Evolutionary conservation across 2,888 invertebrate species (phyloP), one percentile per base, ranked within the genome.

Genomic region (Tenthredo mesomela): DNA sequence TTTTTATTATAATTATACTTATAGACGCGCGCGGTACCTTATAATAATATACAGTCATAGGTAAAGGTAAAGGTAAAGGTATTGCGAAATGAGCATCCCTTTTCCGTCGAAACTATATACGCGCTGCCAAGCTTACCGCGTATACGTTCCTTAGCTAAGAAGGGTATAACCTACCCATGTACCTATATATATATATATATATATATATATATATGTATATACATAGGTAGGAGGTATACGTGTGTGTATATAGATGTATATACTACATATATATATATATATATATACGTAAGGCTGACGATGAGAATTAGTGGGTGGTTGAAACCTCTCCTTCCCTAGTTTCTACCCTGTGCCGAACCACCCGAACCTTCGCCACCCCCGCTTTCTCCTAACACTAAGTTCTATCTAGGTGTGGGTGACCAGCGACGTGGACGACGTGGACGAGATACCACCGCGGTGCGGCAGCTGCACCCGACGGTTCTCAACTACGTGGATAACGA

Each of bases 351-450:
- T 61, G 6, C 80, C 58, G 33, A 61, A 58, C 80, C 84, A 78
- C 86, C 65, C 85, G 87, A 86, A 88, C 89, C 88, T 87, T 85
- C 86, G 61, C 85, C 85, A 75, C 84, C 86, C 85, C 85, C 86
- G 87, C 88, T 88, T 90, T 88, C 90, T 89, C 90, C 90, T 90
- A 90, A 88, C 88, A 90, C 90, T 89, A 89, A 87, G 86, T 86
- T 87, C 85, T 85, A 87, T 87, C 86, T 86, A 86, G 90, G 91
- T 93, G 93, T 94, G 94, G 93, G 94, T 94, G 94, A 94, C 94
- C 94, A 94, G 94, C 82, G 82, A 67, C 82, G 82, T 67, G 67
- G 82, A 82, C 82, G 82, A 47, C 82, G 82, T 47, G 67, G 82
- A 65, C 82, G 82, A 82, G 82, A 82, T 82, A 82, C 84, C 89